Base-by-base conservation (phyloP, 2,888 invertebrate genomes). In the Blastobasis adustella region DNA sequence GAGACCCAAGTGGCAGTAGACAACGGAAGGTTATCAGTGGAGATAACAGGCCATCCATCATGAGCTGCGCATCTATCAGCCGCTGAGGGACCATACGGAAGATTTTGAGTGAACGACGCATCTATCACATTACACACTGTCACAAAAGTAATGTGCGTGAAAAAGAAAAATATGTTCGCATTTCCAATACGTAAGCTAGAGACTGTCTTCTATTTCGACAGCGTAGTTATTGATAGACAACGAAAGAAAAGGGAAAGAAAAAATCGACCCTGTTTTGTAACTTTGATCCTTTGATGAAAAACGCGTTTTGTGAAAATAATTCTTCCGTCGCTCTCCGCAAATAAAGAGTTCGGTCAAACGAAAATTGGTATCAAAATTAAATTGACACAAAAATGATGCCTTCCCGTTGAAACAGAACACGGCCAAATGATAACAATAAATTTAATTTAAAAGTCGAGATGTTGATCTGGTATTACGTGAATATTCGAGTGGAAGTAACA, bases 1-100 rank as follows among this genome's bases (percentile, higher is more conserved):
- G 51, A 56, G 46, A 65, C 61, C 61, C 61, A 57, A 54, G 52
- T 49, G 61, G 48, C 65, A 54, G 64, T 40, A 65, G 67, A 66
- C 67, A 69, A 61, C 71, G 70, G 73, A 82, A 81, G 86, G 86
- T 86, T 87, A 87, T 86, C 86, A 79, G 62, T 65, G 53, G 60
- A 73, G 87, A 86, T 87, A 86, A 86, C 73, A 77, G 69, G 76
- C 64, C 79, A 87, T 87, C 87, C 81, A 86, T 87, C 85, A 86
- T 69, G 7, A 66, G 62, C 56, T 55, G 52, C 57, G 65, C 69
- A 57, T 69, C 72, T 73, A 73, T 76, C 76, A 63, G 63, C 63
- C 66, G 69, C 51, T 47, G 41, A 36, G 54, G 48, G 52, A 52
- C 57, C 55, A 58, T 59, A 66, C 71, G 81, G 79, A 82, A 82